phyloP scores from a whole-genome alignment of 2,113 vertebrate genomes.

The Urocynchramus pylzowi region DNA sequence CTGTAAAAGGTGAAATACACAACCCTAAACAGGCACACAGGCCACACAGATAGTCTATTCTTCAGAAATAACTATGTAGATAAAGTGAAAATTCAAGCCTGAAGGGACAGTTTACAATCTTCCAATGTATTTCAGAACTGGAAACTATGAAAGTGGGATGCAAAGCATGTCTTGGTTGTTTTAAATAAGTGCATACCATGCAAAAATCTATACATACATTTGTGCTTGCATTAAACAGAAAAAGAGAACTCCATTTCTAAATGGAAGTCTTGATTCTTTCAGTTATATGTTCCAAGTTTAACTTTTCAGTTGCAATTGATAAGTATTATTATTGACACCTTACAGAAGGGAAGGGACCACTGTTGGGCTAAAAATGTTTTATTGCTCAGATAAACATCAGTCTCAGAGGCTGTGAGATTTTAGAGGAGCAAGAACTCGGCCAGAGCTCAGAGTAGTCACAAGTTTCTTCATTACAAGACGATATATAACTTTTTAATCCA shows the following conservation, averaged over 20 bases:
- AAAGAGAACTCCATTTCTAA: neutral
- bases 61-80: neutral
- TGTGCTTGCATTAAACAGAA: neutral
- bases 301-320: neutral
- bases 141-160: neutral
- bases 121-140: neutral
- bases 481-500: neutral
- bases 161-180: neutral
- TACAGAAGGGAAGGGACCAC: neutral
- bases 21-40: neutral
- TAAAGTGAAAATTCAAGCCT: neutral
- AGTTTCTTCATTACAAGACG: neutral
- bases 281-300: neutral
- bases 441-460: neutral
- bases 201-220: neutral
- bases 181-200: neutral
- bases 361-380: neutral
- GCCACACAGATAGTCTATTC: neutral
- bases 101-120: neutral
- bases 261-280: neutral
- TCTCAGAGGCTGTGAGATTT: neutral
- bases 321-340: neutral
- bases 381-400: neutral
- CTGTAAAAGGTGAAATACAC: neutral
- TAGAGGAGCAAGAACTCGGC: neutral